A percentile compares a stretch with the other conserved stretches of the same genome.
These are phyloP conservation scores for Drosophila kikkawai DNA, from an alignment of 1,140 invertebrate genomes.

Conservation along the genomic window DNA sequence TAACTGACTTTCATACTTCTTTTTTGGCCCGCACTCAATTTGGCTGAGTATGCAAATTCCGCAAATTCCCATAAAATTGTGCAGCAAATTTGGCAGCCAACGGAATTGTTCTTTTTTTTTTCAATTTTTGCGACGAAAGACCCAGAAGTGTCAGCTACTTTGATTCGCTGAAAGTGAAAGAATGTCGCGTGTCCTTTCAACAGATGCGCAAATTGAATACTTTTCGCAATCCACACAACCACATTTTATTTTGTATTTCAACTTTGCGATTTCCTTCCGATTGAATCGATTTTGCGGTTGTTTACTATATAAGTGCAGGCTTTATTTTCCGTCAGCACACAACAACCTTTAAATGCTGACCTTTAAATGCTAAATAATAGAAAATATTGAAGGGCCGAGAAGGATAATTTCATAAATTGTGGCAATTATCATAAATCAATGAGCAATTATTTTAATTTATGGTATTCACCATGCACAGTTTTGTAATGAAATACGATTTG, in stretches of 20 bases:
- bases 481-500: background rate
- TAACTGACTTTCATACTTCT: constrained; percentile 10
- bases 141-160: constrained; percentile 27
- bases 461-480: background rate
- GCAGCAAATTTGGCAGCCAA: constrained; percentile 27
- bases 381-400: background rate
- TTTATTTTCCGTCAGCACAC: background rate
- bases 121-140: constrained; percentile 3
- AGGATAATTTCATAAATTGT: constrained; percentile 4
- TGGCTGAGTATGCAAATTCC: constrained; percentile 58
- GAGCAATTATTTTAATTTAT: constrained; percentile 29
- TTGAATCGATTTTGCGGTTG: constrained; percentile 26
- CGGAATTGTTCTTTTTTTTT: constrained; percentile 26
- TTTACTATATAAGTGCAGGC: constrained; percentile 8
- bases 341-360: constrained; percentile 25
- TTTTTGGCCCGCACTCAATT: constrained; percentile 48
- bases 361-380: constrained; percentile 28
- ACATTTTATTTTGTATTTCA: constrained; percentile 5
- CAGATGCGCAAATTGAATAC: constrained; percentile 18
- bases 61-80: constrained; percentile 32
- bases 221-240: background rate
- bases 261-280: constrained; percentile 2
- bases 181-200: constrained; percentile 9
- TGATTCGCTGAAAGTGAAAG: constrained; percentile 33
- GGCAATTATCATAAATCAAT: constrained; percentile 35